Percentiles rank a stretch among this genome's conserved stretches.
Evolutionary conservation across 92 coral and sea anemone genomes (phyloP).

Genomic region (Zoanthus solanderi): DNA sequence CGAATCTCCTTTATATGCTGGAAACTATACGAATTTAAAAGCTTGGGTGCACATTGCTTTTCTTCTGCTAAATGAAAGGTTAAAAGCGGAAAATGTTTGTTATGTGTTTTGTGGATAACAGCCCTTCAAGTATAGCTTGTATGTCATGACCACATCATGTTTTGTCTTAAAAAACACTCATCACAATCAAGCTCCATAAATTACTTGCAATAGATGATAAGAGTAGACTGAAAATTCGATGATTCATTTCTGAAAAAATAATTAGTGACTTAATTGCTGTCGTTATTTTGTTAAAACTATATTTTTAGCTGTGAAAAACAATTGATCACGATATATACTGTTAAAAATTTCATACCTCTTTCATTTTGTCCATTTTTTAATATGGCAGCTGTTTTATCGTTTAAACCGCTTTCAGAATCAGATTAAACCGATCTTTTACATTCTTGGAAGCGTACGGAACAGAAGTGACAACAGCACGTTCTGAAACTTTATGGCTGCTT

Average conservation of each 20-base stretch:
- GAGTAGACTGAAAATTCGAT: not conserved
- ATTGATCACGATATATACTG: not conserved
- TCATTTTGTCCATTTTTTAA: constrained; percentile 29
- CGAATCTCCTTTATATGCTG: not conserved
- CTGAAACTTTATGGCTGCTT: not conserved
- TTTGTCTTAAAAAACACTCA: not conserved
- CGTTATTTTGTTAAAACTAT: not conserved
- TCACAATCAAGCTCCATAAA: not conserved
- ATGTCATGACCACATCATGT: not conserved
- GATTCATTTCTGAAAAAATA: not conserved
- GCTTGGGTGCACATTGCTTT: not conserved
- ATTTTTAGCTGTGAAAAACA: not conserved
- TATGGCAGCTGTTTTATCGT: not conserved
- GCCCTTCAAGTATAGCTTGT: not conserved
- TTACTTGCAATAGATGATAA: not conserved
- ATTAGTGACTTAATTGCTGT: not conserved
- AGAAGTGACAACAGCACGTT: not conserved
- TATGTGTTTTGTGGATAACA: constrained; percentile 19
- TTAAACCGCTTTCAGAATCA: not conserved
- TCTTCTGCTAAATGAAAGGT: not conserved
- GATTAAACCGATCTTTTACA: not conserved
- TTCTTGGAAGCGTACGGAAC: not conserved
- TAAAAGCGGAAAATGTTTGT: not conserved
- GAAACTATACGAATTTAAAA: not conserved
- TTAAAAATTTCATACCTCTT: constrained; percentile 14